These are phyloP conservation scores for Ommatoiulus sabulosus DNA, from an alignment of 2,888 invertebrate genomes.

Conservation along the genomic window DNA sequence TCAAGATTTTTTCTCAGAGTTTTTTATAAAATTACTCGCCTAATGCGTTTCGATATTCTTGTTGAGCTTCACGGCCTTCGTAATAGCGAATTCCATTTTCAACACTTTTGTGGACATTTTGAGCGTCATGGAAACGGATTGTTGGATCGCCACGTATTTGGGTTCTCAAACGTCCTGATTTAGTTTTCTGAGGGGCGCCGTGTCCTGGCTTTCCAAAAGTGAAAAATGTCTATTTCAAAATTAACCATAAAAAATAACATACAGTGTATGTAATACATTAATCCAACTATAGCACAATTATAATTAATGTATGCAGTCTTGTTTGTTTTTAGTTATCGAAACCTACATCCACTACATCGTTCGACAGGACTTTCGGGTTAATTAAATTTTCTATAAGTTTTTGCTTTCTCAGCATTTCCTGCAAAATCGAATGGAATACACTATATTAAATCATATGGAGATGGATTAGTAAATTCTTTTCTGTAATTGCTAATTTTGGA, in stretches of 20 bases:
- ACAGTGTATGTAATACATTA: too few species aligned
- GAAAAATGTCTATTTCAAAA: conserved; percentile 50
- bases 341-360: conserved; percentile 51
- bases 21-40: conserved; percentile 60
- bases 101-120: conserved; percentile 60
- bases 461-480: background rate
- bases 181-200: conserved; percentile 68
- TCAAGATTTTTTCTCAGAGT: too few species aligned
- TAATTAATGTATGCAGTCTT: too few species aligned
- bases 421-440: background rate
- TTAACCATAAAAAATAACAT: background rate
- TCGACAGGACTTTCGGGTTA: background rate
- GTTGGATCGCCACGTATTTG: conserved; percentile 74
- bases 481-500: background rate
- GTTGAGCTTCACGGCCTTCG: conserved; percentile 61
- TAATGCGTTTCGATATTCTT: conserved; percentile 62
- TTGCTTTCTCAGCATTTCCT: conserved; percentile 49
- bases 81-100: conserved; percentile 61
- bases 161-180: conserved; percentile 67
- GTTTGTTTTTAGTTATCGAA: too few species aligned
- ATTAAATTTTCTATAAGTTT: conserved; percentile 48
- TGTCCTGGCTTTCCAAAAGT: conserved; percentile 64
- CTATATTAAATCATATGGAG: background rate
- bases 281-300: too few species aligned
- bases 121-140: conserved; percentile 69